Conservation (phyloP, 2,113 vertebrate species). For the Marmota monax region DNA sequence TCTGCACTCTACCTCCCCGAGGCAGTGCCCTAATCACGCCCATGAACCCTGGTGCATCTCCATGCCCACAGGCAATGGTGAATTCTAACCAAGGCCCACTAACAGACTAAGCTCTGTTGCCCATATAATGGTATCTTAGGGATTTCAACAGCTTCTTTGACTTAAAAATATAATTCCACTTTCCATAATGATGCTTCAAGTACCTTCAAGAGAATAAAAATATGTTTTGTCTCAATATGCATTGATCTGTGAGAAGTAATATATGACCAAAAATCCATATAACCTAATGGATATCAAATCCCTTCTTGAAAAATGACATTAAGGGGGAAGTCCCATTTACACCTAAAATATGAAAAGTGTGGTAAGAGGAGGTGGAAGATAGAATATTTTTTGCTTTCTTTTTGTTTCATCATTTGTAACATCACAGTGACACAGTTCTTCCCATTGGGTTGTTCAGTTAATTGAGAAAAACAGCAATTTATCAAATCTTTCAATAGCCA, state of each 20-base stretch:
- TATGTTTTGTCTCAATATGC: not conserved
- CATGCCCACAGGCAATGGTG: not conserved
- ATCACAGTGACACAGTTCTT: not conserved
- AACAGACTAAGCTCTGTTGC: not conserved
- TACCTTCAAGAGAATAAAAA: not conserved
- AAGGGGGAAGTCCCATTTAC: not conserved
- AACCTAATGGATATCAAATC: slow-evolving; percentile 1
- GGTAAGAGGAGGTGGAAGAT: not conserved
- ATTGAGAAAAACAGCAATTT: not conserved
- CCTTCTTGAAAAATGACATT: not conserved
- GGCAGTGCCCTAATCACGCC: not conserved
- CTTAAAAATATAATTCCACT: slow-evolving; percentile 49
- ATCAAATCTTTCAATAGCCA: not conserved
- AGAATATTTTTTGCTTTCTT: not conserved
- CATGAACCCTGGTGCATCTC: not conserved
- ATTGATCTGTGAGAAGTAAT: not conserved
- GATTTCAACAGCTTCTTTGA: not conserved
- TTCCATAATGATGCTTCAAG: slow-evolving; percentile 37
- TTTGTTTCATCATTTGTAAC: slow-evolving; percentile 3
- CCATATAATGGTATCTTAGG: not conserved
- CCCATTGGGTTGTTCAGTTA: not conserved
- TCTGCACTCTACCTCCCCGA: not conserved
- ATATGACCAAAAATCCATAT: not conserved
- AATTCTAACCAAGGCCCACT: not conserved
- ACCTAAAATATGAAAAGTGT: not conserved